phyloP scores from a whole-genome alignment of 2,888 invertebrate genomes.

The Lucinisca nassula region DNA sequence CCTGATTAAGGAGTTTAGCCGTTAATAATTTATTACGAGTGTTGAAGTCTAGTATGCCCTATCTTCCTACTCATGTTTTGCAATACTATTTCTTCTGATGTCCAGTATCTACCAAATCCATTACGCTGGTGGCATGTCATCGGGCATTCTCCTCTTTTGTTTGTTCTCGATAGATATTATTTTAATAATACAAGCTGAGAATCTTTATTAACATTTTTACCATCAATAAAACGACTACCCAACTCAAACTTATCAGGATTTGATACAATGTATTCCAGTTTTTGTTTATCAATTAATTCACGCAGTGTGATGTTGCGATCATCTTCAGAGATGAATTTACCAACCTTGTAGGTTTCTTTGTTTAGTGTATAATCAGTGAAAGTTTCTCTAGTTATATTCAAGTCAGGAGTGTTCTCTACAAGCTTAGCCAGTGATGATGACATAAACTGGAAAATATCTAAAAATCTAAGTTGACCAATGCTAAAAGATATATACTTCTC shows the following conservation, averaged over 20 bases:
- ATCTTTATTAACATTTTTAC: neutral
- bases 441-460: no score
- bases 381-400: neutral
- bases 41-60: no score
- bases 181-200: neutral
- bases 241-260: neutral
- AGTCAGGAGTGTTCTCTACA: neutral
- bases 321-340: neutral
- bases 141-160: neutral
- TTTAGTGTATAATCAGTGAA: neutral
- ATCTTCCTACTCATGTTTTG: no score
- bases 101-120: constrained; percentile 12
- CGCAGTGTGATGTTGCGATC: neutral
- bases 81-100: neutral
- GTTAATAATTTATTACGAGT: no score
- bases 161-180: neutral
- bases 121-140: no score
- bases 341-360: constrained; percentile 3
- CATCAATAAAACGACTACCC: neutral
- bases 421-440: no score
- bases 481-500: no score
- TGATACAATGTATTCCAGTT: neutral
- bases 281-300: neutral
- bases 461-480: no score
- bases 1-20: no score